Evolutionary conservation across 1,140 invertebrate species (phyloP).

Genomic region (Sycophaga agraensis): DNA sequence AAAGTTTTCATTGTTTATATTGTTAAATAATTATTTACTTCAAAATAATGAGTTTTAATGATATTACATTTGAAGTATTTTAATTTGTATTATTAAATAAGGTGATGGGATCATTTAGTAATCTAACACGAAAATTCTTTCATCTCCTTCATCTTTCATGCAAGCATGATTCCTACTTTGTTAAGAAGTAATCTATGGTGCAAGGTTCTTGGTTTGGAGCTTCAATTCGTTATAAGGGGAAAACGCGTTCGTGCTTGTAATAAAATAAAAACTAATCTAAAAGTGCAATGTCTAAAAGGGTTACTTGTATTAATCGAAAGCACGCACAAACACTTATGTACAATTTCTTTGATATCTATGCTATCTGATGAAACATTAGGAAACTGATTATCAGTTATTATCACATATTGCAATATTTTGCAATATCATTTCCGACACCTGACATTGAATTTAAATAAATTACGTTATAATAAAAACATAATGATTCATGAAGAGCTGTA

Average conservation of each 20-base stretch:
- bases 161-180: conserved; percentile 20
- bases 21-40: background rate
- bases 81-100: too few species aligned
- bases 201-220: conserved; percentile 19
- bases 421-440: conserved; percentile 13
- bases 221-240: conserved; percentile 7
- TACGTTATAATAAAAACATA: conserved; percentile 4
- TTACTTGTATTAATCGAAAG: conserved; percentile 14
- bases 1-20: background rate
- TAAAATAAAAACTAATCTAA: conserved; percentile 15
- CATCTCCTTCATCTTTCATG: conserved; percentile 13
- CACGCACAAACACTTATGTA: conserved; percentile 11
- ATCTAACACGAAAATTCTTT: conserved; percentile 12
- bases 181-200: conserved; percentile 4
- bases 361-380: conserved; percentile 14
- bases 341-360: conserved; percentile 14
- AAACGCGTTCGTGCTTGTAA: conserved; percentile 20
- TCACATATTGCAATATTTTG: conserved; percentile 9
- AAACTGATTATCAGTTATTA: conserved; percentile 30
- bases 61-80: background rate
- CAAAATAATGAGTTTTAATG: background rate
- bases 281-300: conserved; percentile 11
- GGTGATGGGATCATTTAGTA: conserved; percentile 15
- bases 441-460: conserved; percentile 13
- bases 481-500: too few species aligned